phyloP scores from a whole-genome alignment of 1,140 invertebrate genomes.

The Zaprionus tsacasi region DNA sequence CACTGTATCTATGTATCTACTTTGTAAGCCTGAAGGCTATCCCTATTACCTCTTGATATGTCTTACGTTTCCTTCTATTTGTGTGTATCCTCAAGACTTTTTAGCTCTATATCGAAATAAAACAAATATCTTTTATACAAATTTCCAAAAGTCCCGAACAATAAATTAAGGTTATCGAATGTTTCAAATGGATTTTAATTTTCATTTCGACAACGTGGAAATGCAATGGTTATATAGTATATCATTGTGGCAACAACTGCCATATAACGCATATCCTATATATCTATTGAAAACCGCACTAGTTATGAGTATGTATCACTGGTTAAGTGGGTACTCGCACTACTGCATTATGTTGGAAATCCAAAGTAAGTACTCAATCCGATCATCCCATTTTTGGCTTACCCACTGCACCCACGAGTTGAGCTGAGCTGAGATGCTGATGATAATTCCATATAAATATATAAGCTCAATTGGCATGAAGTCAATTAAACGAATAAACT shows the following conservation, averaged over 20 bases:
- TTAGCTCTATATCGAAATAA: slow-evolving; percentile 74
- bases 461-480: slow-evolving; percentile 1
- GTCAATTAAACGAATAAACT: slow-evolving; percentile 10
- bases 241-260: slow-evolving; percentile 5
- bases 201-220: slow-evolving; percentile 34
- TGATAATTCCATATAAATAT: neutral
- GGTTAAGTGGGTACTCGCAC: neutral
- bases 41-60: slow-evolving; percentile 48
- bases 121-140: slow-evolving; percentile 65
- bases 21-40: slow-evolving; percentile 63
- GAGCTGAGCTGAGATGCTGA: neutral
- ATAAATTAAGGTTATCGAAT: slow-evolving; percentile 79
- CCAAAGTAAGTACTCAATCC: neutral
- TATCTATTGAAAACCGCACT: neutral
- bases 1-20: slow-evolving; percentile 52
- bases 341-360: neutral
- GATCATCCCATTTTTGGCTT: neutral
- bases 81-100: slow-evolving; percentile 60
- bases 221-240: slow-evolving; percentile 10
- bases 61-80: slow-evolving; percentile 41
- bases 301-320: neutral
- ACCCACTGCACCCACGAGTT: slow-evolving; percentile 1
- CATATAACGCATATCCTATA: neutral
- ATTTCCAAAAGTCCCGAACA: slow-evolving; percentile 67
- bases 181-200: slow-evolving; percentile 30